Conservation (phyloP, 2,888 invertebrate species). For the Polyploca ridens region DNA sequence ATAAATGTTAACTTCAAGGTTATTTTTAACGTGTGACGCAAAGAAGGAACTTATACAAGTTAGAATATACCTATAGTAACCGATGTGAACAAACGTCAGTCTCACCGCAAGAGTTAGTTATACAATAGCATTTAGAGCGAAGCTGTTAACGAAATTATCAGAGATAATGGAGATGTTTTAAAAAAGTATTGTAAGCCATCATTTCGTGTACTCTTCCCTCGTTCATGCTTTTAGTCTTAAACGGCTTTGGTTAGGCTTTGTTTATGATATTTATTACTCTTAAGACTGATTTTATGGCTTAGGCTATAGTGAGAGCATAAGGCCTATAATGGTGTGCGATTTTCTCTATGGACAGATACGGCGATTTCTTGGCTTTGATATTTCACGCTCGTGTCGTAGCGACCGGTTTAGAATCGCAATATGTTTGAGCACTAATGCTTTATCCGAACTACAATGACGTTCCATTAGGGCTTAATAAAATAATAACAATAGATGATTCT, state of each 20-base stretch:
- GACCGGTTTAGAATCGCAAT: no score
- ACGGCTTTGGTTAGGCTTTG: background rate
- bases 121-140: background rate
- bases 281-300: no score
- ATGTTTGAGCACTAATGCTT: no score
- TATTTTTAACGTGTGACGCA: slow-evolving; percentile 3
- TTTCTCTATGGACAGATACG: no score
- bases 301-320: background rate
- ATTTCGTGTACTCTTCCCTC: background rate
- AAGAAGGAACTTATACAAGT: background rate
- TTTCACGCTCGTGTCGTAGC: no score
- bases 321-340: background rate
- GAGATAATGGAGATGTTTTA: background rate
- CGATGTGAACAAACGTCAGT: no score
- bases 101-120: background rate
- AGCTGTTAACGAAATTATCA: background rate
- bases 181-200: background rate
- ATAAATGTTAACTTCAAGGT: background rate
- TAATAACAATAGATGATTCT: no score
- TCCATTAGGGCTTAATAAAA: no score
- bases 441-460: no score
- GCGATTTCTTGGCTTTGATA: no score
- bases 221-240: background rate
- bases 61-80: background rate
- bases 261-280: background rate